Evolutionary conservation across 2,797 vertebrate genomes (phyloP).

Genomic region (Intellagama lesueurii): DNA sequence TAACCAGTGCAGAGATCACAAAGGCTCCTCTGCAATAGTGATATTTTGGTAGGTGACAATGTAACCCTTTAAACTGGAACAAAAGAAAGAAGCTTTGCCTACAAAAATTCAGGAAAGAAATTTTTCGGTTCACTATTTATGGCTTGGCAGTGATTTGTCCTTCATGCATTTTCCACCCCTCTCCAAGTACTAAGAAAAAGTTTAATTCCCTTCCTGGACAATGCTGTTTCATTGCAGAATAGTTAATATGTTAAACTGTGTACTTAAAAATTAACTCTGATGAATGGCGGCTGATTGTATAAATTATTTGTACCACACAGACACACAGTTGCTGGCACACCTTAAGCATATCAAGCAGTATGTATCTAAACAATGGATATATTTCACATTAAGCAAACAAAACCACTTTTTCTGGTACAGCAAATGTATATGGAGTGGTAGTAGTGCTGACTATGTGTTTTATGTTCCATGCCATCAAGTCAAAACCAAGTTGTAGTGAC

Average conservation of each 20-base stretch:
- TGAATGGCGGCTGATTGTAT: not conserved
- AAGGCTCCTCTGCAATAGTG: not conserved
- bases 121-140: not conserved
- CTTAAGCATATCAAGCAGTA: not conserved
- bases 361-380: not conserved
- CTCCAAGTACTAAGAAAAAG: not conserved
- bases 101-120: not conserved
- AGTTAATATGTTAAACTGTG: not conserved
- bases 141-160: too few species aligned
- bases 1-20: not conserved
- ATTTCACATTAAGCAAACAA: not conserved
- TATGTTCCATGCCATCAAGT: too few species aligned
- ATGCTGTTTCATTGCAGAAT: not conserved
- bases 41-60: not conserved
- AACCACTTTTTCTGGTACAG: too few species aligned
- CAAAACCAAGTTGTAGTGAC: too few species aligned
- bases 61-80: not conserved
- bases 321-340: not conserved
- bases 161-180: not conserved
- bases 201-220: not conserved
- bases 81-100: not conserved
- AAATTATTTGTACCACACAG: not conserved
- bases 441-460: too few species aligned
- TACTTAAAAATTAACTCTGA: not conserved
- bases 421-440: too few species aligned